Evolutionary conservation across 2,888 invertebrate species (phyloP), one percentile per base, ranked within the genome.

Genomic region (Hypsopygia costalis): DNA sequence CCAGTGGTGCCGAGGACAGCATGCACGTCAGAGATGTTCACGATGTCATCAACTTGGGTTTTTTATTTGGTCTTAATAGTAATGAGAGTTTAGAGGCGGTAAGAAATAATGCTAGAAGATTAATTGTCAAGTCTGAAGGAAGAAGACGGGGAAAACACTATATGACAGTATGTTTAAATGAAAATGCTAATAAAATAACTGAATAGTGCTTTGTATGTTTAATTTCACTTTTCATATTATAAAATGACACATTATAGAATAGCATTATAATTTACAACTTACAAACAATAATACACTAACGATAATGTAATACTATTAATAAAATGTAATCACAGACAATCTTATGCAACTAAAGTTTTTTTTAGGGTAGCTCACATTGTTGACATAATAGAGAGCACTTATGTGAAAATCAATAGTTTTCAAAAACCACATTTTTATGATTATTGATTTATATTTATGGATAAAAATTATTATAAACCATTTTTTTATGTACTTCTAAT

Each of bases 11-110:
- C 1, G 82, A 79, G 1, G 89, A 87, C 59, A 59, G 74, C 8
- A 85, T 88, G 43, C 90, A 91, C 45, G 65, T 94, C 0, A 83
- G 95, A 59, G 91, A 92, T 58, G 93, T 95, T 0, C 94, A 95
- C 68, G 95, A 96, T 80, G 83, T 96, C 8, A 91, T 94, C 7
- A 94, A 94, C 77, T 83, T 96, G 56, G 93, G 92, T 7, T 89
- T 91, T 44, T 87, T 95, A 48, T 91, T 95, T 62, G 95, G 95
- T 1, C 73, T 95, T 2, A 93, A 91, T 36, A 92, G 92, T 64
- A 91, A 91, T 53, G 92, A 93, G 64, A 91, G 93, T 28, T 92
- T 94, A 69, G 91, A 91, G 63, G 88, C 92, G 0, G 81, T 95
- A 22, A 81, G 91, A 55, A 77, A 81, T 51, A 91, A 91, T 61